Conservation (phyloP, 2,888 invertebrate species). For the Portevinia maculata region DNA sequence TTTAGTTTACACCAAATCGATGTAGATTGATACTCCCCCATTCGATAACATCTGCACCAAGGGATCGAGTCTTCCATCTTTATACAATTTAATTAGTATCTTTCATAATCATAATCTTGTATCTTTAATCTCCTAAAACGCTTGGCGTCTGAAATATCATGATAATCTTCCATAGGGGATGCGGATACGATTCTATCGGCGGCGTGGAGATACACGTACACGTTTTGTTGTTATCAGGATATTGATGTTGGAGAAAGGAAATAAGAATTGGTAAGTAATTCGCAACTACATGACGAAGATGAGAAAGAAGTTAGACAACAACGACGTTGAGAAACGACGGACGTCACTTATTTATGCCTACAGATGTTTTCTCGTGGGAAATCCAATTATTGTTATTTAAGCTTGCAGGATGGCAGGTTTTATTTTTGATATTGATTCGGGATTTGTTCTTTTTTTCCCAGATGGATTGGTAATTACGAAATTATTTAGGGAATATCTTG, state of each 20-base stretch:
- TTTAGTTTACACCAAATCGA: constrained; percentile 32
- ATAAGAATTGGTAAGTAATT: constrained; percentile 7
- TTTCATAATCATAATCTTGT: constrained; percentile 66
- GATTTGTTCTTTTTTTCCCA: not conserved
- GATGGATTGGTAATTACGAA: constrained; percentile 11
- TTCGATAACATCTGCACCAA: no score
- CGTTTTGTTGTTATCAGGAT: constrained; percentile 27
- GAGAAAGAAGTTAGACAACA: constrained; percentile 17
- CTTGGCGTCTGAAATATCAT: constrained; percentile 36
- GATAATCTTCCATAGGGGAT: constrained; percentile 29
- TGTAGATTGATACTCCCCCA: constrained; percentile 21
- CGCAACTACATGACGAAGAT: not conserved
- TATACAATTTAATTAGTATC: constrained; percentile 71
- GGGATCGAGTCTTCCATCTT: constrained; percentile 47
- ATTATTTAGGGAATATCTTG: not conserved
- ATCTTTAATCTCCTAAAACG: constrained; percentile 32
- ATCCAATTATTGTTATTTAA: constrained; percentile 42
- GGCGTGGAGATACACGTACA: no score
- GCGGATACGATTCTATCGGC: not conserved
- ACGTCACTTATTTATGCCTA: constrained; percentile 7
- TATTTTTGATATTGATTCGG: constrained; percentile 13
- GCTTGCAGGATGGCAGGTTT: not conserved
- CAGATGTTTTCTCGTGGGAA: constrained; percentile 30
- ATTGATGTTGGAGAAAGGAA: constrained; percentile 4
- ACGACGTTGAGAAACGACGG: not conserved